Evolutionary conservation across 1,140 invertebrate genomes (phyloP), one percentile per base, ranked within the genome.

Genomic region (Teleogryllus occipitalis): DNA sequence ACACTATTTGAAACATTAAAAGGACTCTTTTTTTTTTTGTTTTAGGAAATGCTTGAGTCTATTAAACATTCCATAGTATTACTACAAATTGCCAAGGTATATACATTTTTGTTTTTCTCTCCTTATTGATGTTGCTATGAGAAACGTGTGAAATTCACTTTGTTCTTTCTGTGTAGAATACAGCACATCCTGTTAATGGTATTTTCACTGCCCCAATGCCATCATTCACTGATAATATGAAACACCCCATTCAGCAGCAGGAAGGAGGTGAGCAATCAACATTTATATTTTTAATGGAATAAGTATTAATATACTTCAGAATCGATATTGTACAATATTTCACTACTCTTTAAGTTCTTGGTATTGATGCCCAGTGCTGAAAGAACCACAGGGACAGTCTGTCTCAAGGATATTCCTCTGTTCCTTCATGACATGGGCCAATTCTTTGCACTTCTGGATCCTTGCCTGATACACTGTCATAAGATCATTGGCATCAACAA

Each of bases 21-120:
- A 39, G 46, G 74, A 79, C 49, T 79, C 10, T 74, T 21, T 6
- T 79, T 75, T 74, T 77, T 15, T 74, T 79, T 22, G 84, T 85
- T 82, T 80, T 88, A 95, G 93, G 91, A 90, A 81, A 95, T 97
- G 91, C 89, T 97, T 85, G 95, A 97, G 88, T 93, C 95, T 82
- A 95, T 99, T 82, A 99, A 99, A 88, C 97, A 98, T 89, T 95
- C 96, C 82, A 98, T 99, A 88, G 96, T 98, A 80, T 91, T 97
- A 83, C 89, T 99, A 83, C 97, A 99, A 91, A 98, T 98, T 87
- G 95, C 96, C 81, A 99, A 99, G 92, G 95, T 96, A 90, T 84
- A 82, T 84, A 78, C 76, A 78, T 80, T 77, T 75, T 81, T 76
- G 77, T 77, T 49, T 54, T 54, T 65, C 0, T 14, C 3, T 18